Evolutionary conservation across 2,113 vertebrate species (phyloP).

Genomic region (Neoarius graeffei): DNA sequence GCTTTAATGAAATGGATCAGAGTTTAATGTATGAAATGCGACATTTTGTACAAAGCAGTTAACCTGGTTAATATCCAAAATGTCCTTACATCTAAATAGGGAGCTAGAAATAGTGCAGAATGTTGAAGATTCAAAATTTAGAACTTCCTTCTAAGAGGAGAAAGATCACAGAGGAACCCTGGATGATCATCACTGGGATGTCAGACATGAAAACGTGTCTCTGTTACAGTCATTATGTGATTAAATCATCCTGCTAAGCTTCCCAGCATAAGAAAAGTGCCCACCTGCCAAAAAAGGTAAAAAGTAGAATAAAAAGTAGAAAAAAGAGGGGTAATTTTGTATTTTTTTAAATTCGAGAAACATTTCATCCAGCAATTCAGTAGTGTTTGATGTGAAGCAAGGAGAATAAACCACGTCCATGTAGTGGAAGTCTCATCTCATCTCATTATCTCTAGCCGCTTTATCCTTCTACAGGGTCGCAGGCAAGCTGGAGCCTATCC

Average conservation of each 20-base stretch:
- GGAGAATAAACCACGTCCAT: constrained; percentile 22
- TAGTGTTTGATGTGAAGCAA: background rate
- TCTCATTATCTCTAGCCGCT: too few species aligned
- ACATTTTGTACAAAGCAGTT: too few species aligned
- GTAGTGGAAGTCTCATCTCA: constrained; percentile 30
- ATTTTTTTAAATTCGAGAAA: background rate
- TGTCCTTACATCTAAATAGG: too few species aligned
- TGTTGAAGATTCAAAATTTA: background rate
- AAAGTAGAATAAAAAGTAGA: background rate
- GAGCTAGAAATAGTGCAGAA: background rate
- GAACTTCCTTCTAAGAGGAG: too few species aligned
- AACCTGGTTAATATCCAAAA: too few species aligned
- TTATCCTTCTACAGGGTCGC: too few species aligned
- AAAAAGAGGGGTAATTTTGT: background rate
- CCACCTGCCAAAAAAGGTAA: constrained; percentile 73
- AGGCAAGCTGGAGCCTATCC: too few species aligned
- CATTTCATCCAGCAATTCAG: background rate
- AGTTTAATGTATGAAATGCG: too few species aligned
- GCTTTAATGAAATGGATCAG: too few species aligned
- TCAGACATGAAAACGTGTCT: constrained; percentile 79
- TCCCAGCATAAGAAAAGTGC: constrained; percentile 83
- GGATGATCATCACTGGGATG: too few species aligned
- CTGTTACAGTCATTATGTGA: constrained; percentile 89
- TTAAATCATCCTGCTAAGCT: constrained; percentile 90
- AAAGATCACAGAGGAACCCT: too few species aligned